Percentiles rank a stretch among this genome's conserved stretches.
Evolutionary conservation across 2,888 invertebrate genomes (phyloP).

Genomic region (Pasiphila rectangulata): DNA sequence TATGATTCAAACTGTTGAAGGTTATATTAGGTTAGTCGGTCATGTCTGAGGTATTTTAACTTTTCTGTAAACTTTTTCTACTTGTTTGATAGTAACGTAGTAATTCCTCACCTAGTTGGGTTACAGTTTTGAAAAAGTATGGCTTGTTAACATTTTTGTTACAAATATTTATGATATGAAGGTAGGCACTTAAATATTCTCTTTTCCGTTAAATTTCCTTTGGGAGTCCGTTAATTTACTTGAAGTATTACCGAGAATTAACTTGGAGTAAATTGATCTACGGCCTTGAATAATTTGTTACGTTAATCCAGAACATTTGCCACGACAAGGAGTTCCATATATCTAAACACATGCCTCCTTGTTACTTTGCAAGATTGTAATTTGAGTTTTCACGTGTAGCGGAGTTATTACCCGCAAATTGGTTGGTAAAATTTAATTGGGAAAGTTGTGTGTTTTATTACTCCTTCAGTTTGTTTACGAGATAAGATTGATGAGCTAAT

Average conservation of each 20-base stretch:
- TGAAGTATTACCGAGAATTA: no score
- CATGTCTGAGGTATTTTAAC: no score
- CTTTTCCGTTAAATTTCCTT: constrained; percentile 9
- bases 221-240: constrained; percentile 6
- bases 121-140: no score
- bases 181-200: constrained; percentile 6
- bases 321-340: constrained; percentile 13
- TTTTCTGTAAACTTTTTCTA: no score
- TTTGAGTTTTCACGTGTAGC: neutral
- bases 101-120: no score
- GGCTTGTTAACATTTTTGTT: no score
- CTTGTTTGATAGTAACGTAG: no score
- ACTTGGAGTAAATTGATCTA: constrained; percentile 20
- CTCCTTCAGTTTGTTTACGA: constrained; percentile 3
- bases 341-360: constrained; percentile 14
- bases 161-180: no score
- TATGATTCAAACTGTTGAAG: no score
- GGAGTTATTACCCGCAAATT: neutral
- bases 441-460: constrained; percentile 12
- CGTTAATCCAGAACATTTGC: constrained; percentile 26
- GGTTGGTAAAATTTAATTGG: neutral
- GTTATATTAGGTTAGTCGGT: no score
- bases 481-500: no score
- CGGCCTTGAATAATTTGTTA: constrained; percentile 26
- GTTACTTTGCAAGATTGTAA: constrained; percentile 6